Evolutionary conservation across 2,113 vertebrate species (phyloP).

Genomic region (Triplophysa siluroides): DNA sequence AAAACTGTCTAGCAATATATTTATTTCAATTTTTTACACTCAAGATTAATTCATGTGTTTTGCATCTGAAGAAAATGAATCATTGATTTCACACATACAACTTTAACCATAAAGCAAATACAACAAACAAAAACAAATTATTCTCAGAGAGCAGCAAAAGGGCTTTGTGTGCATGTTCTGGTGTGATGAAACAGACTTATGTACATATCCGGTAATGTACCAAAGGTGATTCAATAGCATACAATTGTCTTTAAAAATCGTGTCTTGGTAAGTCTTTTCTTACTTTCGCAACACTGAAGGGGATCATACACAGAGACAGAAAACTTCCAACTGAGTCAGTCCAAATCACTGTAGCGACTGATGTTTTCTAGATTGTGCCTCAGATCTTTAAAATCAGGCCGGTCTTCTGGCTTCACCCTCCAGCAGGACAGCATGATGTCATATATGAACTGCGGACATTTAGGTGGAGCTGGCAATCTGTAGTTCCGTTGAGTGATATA

Average conservation of each 20-base stretch:
- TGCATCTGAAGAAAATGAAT: too few species aligned
- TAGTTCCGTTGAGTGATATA: slow-evolving; percentile 52
- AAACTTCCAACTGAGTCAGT: neutral
- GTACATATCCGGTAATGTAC: neutral
- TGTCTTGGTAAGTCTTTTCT: neutral
- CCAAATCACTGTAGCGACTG: slow-evolving; percentile 17
- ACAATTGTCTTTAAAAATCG: neutral
- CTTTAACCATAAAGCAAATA: neutral
- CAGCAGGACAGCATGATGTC: slow-evolving; percentile 69
- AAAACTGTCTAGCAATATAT: too few species aligned
- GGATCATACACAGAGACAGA: neutral
- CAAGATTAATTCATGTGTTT: too few species aligned
- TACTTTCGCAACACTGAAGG: neutral
- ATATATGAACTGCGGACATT: slow-evolving; percentile 57
- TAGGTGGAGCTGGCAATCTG: slow-evolving; percentile 58
- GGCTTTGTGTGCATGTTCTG: neutral
- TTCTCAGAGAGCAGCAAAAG: neutral
- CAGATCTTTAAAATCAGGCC: slow-evolving; percentile 64
- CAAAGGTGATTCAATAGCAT: neutral
- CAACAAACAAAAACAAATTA: neutral
- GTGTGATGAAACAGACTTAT: neutral
- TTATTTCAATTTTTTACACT: too few species aligned
- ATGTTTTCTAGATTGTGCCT: slow-evolving; percentile 49
- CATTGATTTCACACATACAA: too few species aligned
- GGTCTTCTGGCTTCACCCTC: slow-evolving; percentile 56